Conservation (phyloP, 2,113 vertebrate genomes). For the Apaloderma vittatum region DNA sequence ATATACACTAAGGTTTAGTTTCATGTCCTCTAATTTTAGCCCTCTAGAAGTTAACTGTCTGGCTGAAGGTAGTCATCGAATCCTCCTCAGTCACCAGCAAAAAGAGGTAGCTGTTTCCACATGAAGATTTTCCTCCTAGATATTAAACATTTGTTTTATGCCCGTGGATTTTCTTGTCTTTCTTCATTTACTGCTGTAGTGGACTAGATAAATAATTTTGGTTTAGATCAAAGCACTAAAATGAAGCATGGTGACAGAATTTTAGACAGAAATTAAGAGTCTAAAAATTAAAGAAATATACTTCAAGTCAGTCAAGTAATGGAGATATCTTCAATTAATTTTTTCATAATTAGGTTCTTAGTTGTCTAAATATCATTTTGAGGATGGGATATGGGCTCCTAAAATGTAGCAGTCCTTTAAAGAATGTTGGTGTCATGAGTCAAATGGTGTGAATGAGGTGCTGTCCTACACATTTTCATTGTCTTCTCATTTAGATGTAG, state of each 20-base stretch:
- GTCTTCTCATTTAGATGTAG: background rate
- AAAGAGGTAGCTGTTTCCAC: background rate
- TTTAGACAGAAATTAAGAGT: background rate
- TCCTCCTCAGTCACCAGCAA: background rate
- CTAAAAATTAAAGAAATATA: background rate
- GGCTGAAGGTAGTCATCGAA: background rate
- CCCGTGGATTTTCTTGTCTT: background rate
- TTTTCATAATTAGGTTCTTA: background rate
- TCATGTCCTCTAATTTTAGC: constrained; percentile 6
- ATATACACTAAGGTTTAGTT: background rate
- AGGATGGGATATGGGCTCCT: background rate
- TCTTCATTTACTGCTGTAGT: background rate
- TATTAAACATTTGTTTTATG: background rate
- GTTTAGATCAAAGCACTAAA: background rate
- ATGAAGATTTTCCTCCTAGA: background rate
- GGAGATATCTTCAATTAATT: background rate
- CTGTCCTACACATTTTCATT: background rate
- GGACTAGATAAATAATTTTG: background rate
- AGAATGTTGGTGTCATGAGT: background rate
- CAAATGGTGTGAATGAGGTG: background rate
- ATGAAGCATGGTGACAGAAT: accelerated
- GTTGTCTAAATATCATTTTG: background rate
- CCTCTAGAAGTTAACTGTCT: background rate
- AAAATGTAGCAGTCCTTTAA: background rate
- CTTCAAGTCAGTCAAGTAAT: background rate